phyloP scores from a whole-genome alignment of 2,888 invertebrate species.

The Cryptus viduatorius region DNA sequence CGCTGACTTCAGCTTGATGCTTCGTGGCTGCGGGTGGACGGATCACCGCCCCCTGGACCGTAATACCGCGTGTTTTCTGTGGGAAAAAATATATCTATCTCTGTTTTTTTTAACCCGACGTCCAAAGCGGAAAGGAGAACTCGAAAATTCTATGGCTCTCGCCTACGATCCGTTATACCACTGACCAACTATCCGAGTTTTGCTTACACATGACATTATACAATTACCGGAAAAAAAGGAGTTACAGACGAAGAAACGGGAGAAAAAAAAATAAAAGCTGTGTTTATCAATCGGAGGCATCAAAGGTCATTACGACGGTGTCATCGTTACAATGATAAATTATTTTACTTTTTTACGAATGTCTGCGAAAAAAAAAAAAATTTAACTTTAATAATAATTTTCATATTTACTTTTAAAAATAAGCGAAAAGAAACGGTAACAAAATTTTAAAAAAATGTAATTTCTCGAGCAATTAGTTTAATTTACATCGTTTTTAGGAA shows the following conservation, averaged over 20 bases:
- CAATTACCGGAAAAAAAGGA: constrained; percentile 10
- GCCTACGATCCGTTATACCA: constrained; percentile 62
- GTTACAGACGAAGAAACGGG: constrained; percentile 25
- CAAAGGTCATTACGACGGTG: background rate
- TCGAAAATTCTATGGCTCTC: constrained; percentile 55
- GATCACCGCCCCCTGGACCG: constrained; percentile 65
- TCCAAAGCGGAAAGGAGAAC: constrained; percentile 25
- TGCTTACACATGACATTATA: constrained; percentile 52
- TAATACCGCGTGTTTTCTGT: constrained; percentile 58
- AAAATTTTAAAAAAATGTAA: too few species aligned
- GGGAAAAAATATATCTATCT: constrained; percentile 49
- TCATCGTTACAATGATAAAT: background rate
- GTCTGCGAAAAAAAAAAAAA: too few species aligned
- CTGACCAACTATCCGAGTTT: constrained; percentile 68
- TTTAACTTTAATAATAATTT: too few species aligned
- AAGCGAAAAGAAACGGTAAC: too few species aligned
- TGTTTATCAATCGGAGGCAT: constrained; percentile 45
- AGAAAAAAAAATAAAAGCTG: constrained; percentile 55
- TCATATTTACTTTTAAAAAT: too few species aligned
- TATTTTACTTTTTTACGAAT: background rate
- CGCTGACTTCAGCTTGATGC: constrained; percentile 60
- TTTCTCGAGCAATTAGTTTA: too few species aligned
- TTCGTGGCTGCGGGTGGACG: constrained; percentile 11
- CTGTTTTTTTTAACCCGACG: constrained; percentile 3
- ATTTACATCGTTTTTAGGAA: too few species aligned